Percentiles rank a stretch among this genome's conserved stretches.
Evolutionary conservation across 35 echinoderm and acorn worm species (phyloP).

Genomic region (Hemicentrotus pulcherrimus): DNA sequence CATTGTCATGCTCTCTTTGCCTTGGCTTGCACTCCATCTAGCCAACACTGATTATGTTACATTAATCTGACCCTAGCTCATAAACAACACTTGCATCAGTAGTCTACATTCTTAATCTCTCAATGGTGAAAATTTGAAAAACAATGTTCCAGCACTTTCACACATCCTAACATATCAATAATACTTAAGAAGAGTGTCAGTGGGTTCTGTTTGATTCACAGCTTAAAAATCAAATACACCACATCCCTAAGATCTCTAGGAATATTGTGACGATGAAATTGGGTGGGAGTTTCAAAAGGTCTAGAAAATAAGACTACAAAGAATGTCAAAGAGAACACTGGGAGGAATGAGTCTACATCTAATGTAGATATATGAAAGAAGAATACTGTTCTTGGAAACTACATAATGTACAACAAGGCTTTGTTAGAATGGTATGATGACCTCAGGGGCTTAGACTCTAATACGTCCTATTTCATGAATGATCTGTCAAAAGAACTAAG

Average conservation of each 20-base stretch:
- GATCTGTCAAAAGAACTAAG: neutral
- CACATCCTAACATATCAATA: too few relatives aligned
- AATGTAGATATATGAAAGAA: neutral
- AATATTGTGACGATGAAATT: too few relatives aligned
- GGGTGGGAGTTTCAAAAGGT: neutral
- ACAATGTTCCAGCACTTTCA: too few relatives aligned
- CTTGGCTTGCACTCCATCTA: neutral
- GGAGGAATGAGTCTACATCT: neutral
- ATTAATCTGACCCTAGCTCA: neutral
- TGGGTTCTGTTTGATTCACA: too few relatives aligned
- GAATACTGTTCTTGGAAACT: neutral
- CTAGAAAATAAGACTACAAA: neutral
- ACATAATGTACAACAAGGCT: neutral
- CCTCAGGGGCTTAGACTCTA: too few relatives aligned
- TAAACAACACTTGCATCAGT: neutral
- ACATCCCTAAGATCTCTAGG: too few relatives aligned
- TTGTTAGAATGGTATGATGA: neutral
- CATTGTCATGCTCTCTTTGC: conserved; percentile 16
- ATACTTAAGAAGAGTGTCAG: too few relatives aligned
- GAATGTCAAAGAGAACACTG: neutral
- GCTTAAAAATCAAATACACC: too few relatives aligned
- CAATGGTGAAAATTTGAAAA: neutral
- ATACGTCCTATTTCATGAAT: neutral
- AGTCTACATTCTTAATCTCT: neutral
- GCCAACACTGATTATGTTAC: neutral